Evolutionary conservation across 2,113 vertebrate genomes (phyloP), one percentile per base, ranked within the genome.

Genomic region (Cettia cetti): DNA sequence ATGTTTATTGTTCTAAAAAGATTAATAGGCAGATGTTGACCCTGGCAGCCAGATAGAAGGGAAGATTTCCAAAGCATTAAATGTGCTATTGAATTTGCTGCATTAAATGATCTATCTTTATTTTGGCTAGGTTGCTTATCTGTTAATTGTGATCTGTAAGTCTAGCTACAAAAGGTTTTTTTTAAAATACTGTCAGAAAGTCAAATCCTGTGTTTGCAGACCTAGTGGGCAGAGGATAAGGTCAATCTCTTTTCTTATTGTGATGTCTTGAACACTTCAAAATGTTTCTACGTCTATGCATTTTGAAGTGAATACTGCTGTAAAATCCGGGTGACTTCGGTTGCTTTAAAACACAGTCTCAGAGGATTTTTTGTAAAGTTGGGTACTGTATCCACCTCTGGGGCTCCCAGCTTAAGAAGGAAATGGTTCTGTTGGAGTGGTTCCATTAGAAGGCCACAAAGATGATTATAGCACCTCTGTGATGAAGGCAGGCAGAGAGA

Each of bases 21-120:
- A 85, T 90, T 84, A 85, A 82, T 90, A 86, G 45, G 54, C 87
- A 95, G 66, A 85, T 86, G 59, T 82, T 91, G 90, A 92, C 74
- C 53, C 50, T 59, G n/a, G 37, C 87, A 80, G 63, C 33, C 56
- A 88, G 81, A 84, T 8, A 94, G 74, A 68, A 82, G 30, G 31
- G 33, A 82, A 64, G 56, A 76, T 91, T 91, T 95, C 74, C 71
- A 88, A 82, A 81, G 50, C 61, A 49, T 59, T 82, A 75, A 44
- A 45, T 72, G 57, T 81, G 60, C 40, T 89, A 63, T 23, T 78
- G 72, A 91, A 85, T 50, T 82, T 80, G 26, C 49, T 80, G 45
- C 31, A 44, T 93, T 70, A 80, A 85, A 37, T 53, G 15, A 10
- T 72, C 45, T 72, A 0, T 61, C 74, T 94, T 94, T 87, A 65